Percentiles rank a stretch among this genome's conserved stretches.
These are phyloP conservation scores for Chrysochloris asiatica DNA, from an alignment of 2,113 vertebrate species.

Conservation along the genomic window DNA sequence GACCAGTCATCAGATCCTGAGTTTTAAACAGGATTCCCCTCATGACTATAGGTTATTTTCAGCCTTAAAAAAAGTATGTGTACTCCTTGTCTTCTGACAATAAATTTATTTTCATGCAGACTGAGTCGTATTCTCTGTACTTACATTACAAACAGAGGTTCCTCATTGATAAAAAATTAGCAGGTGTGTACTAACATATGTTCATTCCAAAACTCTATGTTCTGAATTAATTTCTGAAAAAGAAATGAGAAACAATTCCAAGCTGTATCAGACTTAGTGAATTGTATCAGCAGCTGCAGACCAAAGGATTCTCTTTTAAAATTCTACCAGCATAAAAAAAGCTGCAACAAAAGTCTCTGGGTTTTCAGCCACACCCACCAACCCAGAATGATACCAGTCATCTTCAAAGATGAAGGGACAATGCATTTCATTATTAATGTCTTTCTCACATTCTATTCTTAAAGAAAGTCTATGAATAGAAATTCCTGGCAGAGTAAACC, in stretches of 20 bases:
- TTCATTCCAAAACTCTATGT: neutral
- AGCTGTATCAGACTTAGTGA: conserved; percentile 22
- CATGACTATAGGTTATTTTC: neutral
- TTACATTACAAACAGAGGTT: neutral
- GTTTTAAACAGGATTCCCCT: neutral
- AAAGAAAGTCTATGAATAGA: conserved; percentile 38
- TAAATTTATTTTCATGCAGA: conserved; percentile 30
- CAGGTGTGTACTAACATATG: neutral
- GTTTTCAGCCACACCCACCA: neutral
- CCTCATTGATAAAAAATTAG: conserved; percentile 7
- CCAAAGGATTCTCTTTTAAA: conserved; percentile 22
- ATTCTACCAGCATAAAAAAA: conserved; percentile 42
- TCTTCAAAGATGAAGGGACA: neutral
- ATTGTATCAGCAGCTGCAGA: conserved; percentile 60
- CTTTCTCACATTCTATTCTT: conserved; percentile 6
- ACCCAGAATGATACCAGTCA: neutral
- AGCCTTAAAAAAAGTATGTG: neutral
- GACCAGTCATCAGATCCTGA: neutral
- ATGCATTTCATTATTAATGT: conserved; percentile 48
- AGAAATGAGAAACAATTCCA: neutral
- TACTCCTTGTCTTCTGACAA: neutral
- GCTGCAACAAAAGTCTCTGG: neutral
- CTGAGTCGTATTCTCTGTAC: neutral
- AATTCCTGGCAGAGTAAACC: neutral
- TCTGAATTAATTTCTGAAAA: conserved; percentile 59